Base-by-base conservation (phyloP, 1,140 invertebrate genomes). In the Gryllus bimaculatus region DNA sequence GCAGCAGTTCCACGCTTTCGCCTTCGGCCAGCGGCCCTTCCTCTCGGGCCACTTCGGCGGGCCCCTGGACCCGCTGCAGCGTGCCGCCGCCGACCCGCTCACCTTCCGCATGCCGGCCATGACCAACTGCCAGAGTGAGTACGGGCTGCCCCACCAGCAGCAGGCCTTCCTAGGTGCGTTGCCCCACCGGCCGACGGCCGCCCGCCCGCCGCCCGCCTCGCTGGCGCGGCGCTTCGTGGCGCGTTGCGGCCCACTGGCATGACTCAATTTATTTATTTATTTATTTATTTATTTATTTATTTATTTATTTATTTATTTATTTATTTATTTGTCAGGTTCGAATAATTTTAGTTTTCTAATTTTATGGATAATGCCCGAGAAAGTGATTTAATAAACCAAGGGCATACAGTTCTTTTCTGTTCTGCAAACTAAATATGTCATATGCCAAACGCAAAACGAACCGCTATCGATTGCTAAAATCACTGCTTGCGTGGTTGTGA, bases 91-190 rank as follows among this genome's bases (percentile, higher is more conserved):
- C 86, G 91, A 91, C 47, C 75, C 78, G 8, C 77, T 93, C 21
- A 90, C 91, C 48, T 95, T 95, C 85, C 88, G 94, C 78, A 94
- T 95, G 91, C 93, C 93, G 76, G 92, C 93, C 83, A 94, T 94
- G 85, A 92, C 90, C 82, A 93, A 94, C 82, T 95, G 93, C 87
- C 93, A 95, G 86, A 95, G 94, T 95, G 87, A 94, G 94, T 94
- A 88, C 13, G 21, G 73, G 66, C 18, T 47, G 74, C 26, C 26
- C 8, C 54, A 66, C 54, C 54, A 66, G 54, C 54, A 66, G 54
- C 54, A 66, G 54, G 54, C 54, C 10, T 66, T 66, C 54, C 54
- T 66, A 66, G 54, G 54, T 66, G 54, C 54, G 54, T 66, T 18
- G 10, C 54, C 18, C 54, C 18, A 7, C 54, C 54, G 10, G 54